Evolutionary conservation across 2,113 vertebrate genomes (phyloP), one percentile per base, ranked within the genome.

Genomic region (Micromys minutus): DNA sequence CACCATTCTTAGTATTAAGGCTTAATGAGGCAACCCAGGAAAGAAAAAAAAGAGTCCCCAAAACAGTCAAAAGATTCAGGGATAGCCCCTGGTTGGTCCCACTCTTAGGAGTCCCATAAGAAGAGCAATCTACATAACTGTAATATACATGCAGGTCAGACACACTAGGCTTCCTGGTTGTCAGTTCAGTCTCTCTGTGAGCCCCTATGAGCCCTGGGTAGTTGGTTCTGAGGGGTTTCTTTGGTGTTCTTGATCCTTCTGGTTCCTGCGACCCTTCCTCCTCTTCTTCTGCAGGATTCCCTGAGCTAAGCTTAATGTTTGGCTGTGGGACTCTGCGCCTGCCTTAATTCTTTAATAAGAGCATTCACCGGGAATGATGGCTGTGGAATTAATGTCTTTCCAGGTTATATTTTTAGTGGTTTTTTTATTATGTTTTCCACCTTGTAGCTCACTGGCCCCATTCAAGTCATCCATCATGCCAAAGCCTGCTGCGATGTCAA

Each of bases 391-490:
- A 42, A 0, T 47, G 1, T 76, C 79, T 93, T 95, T 80, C 65
- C 50, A 89, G 72, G 69, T 39, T 42, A 13, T 24, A 74, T 84
- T 93, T 29, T 93, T 69, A 59, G 76, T 87, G 71, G 39, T 52
- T 86, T 96, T n/a, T 86, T 47, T 36, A 4, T 87, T 96, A 19
- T 3, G 71, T 8, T 52, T 83, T 39, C 59, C 77, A 95, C 31
- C 92, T 45, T 94, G 69, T 96, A 99, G 99, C 59, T 99, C 91
- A 96, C 96, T 0, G 98, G 98, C 2, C 98, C 99, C 7, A 96
- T 99, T 31, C 98, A 99, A 97, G 98, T 98, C 50, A 97, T 99
- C 95, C 99, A 99, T 81, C 99, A 98, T 74, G 99, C 98, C 86
- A 99, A 98, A 97, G 99, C 98, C 45, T 81, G 98, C 57, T 89